Percentiles rank a stretch among this genome's conserved stretches.
These are phyloP conservation scores for Alca torda DNA, from an alignment of 2,797 vertebrate genomes.

Conservation along the genomic window DNA sequence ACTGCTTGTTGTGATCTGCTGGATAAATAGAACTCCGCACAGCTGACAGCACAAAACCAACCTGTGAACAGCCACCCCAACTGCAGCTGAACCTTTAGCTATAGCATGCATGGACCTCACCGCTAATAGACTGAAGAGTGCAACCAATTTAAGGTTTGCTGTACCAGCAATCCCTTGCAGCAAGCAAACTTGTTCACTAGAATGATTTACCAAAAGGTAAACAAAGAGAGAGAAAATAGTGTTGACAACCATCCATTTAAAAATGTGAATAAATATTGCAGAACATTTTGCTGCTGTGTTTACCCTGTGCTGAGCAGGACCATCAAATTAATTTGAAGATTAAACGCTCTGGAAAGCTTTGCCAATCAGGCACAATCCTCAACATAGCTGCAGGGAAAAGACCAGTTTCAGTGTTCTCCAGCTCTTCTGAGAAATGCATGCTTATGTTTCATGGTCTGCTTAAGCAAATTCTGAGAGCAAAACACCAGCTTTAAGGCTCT, in stretches of 20 bases:
- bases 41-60: background rate
- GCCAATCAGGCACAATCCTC: background rate
- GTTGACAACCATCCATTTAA: background rate
- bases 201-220: conserved; percentile 21
- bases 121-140: background rate
- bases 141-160: background rate
- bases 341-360: conserved; percentile 1
- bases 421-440: background rate
- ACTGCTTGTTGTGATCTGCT: background rate
- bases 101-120: background rate
- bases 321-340: conserved; percentile 21
- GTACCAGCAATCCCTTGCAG: conserved; percentile 18
- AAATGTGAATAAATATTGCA: background rate
- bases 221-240: background rate
- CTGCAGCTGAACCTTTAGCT: background rate
- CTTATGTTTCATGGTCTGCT: background rate
- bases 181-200: background rate
- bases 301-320: background rate
- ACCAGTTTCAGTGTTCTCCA: background rate
- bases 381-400: background rate
- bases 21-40: background rate
- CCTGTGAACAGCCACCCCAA: accelerated
- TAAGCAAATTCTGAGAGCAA: background rate
- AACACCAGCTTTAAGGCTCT: background rate
- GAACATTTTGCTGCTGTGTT: background rate